These are phyloP conservation scores for Paradisaea rubra DNA, from an alignment of 2,113 vertebrate species.

Conservation along the genomic window DNA sequence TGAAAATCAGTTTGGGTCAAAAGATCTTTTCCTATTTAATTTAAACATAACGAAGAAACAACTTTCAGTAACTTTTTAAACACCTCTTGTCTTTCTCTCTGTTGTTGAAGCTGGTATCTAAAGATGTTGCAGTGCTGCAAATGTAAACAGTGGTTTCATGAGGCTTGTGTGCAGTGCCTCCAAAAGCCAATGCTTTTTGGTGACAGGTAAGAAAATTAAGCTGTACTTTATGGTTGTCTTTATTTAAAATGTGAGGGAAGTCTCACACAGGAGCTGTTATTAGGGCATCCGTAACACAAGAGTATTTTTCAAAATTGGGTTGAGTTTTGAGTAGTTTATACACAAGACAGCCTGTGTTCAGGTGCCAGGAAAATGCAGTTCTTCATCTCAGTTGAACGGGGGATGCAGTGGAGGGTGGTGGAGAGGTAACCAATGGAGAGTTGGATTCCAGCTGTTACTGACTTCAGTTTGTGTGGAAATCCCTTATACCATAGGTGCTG, in stretches of 20 bases:
- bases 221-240: neutral
- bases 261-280: neutral
- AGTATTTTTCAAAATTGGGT: neutral
- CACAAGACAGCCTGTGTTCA: neutral
- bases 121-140: constrained; percentile 98
- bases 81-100: constrained; percentile 6
- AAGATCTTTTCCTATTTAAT: neutral
- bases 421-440: neutral
- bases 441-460: neutral
- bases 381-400: neutral
- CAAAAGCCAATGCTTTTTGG: constrained; percentile 96
- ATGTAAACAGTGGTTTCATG: constrained; percentile 98
- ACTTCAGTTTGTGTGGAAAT: neutral
- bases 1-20: neutral
- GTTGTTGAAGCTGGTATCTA: constrained; percentile 86
- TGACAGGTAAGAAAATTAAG: constrained; percentile 77
- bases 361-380: neutral
- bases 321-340: neutral
- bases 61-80: neutral
- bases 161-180: constrained; percentile 94
- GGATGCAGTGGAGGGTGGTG: neutral
- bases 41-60: neutral
- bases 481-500: neutral
- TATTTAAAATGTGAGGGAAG: neutral
- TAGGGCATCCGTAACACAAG: neutral